Percentiles rank a stretch among this genome's conserved stretches.
These are phyloP conservation scores for Triplophysa rosa DNA, from an alignment of 2,113 vertebrate species.

Conservation along the genomic window DNA sequence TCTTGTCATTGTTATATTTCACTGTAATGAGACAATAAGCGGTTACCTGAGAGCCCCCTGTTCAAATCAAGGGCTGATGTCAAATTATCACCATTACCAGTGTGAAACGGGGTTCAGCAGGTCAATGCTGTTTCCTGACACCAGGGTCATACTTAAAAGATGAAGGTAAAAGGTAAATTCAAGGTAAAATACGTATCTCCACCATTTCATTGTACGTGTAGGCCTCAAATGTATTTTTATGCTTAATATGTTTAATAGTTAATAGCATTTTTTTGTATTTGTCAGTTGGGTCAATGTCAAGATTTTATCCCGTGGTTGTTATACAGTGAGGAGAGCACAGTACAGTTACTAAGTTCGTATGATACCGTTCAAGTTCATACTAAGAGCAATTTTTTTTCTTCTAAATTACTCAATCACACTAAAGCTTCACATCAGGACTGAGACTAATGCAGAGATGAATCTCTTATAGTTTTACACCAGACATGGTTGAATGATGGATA, in stretches of 20 bases:
- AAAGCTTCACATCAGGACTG: too few relatives aligned
- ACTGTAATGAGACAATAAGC: constrained; percentile 37
- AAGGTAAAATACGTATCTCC: neutral
- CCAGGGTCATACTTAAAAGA: neutral
- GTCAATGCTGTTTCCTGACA: constrained; percentile 13
- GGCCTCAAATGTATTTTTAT: neutral
- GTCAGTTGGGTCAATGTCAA: constrained; percentile 15
- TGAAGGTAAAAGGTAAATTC: neutral
- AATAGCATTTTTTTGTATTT: constrained; percentile 17
- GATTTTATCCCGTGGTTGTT: constrained; percentile 12
- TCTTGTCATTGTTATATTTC: constrained; percentile 27
- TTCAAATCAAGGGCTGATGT: constrained; percentile 32
- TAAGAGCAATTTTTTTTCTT: neutral
- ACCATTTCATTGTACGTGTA: neutral
- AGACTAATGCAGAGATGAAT: too few relatives aligned
- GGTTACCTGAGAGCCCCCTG: constrained; percentile 39
- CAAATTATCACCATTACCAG: constrained; percentile 15
- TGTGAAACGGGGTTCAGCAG: constrained; percentile 22
- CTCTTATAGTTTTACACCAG: too few relatives aligned
- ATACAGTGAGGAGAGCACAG: constrained; percentile 20
- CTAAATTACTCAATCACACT: too few relatives aligned
- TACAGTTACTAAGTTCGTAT: too few relatives aligned
- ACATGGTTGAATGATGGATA: too few relatives aligned
- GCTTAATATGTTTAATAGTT: neutral
- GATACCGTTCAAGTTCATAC: neutral